Percentiles rank a stretch among this genome's conserved stretches.
These are phyloP conservation scores for Tachycineta bicolor DNA, from an alignment of 2,113 vertebrate species.

Conservation along the genomic window DNA sequence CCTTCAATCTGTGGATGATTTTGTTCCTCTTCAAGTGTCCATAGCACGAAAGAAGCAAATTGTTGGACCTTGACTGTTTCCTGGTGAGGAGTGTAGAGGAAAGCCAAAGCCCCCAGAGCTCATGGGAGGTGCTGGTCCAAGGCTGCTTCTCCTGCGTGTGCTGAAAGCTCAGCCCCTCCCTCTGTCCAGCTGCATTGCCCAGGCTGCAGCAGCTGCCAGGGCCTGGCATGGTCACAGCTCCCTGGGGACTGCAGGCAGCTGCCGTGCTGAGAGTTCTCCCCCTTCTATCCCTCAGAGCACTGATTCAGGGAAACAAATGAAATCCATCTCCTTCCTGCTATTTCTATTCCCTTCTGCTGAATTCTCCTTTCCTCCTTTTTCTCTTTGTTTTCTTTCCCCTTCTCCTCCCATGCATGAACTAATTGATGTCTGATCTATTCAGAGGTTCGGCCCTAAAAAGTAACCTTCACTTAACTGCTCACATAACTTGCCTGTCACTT, in stretches of 20 bases:
- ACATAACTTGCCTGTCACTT: conserved; percentile 65
- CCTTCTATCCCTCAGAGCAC: background rate
- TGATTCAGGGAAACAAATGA: background rate
- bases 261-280: background rate
- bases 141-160: background rate
- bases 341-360: background rate
- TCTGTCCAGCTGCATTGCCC: background rate
- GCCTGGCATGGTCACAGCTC: background rate
- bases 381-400: background rate
- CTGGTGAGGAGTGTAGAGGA: background rate
- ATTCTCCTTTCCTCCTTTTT: background rate
- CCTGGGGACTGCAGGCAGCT: background rate
- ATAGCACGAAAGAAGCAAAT: background rate
- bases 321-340: background rate
- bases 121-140: background rate
- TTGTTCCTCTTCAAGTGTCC: background rate
- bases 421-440: conserved; percentile 42
- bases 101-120: background rate
- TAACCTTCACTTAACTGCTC: conserved; percentile 71
- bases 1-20: background rate
- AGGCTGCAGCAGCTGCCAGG: background rate
- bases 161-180: background rate
- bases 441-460: conserved; percentile 46
- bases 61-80: background rate
- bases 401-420: conserved; percentile 39